Evolutionary conservation across 2,113 vertebrate genomes (phyloP), one percentile per base, ranked within the genome.

Genomic region (Sinocyclocheilus anophthalmus): DNA sequence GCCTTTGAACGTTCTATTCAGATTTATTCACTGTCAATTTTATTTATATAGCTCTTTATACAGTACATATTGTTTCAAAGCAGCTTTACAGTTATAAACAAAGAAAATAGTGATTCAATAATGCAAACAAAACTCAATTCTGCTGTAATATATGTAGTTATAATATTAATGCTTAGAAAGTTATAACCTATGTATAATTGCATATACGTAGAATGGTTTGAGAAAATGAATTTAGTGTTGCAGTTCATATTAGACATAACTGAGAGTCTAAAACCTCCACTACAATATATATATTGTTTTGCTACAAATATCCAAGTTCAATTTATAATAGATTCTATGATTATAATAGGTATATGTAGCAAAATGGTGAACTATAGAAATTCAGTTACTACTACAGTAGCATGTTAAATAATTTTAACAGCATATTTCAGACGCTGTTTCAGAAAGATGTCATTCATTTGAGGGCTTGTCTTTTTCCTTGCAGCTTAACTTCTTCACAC

Each of bases 401-500:
- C 1, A 18, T 73, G 26, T 18, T 83, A 70, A n/a, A 20, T 53
- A n/a, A 33, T 70, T 22, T 11, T 30, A 4, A 48, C 0, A 33
- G 2, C 13, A 12, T 37, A 33, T 72, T 72, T 83, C 18, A 83
- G 26, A 37, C 75, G 8, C 7, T 83, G 3, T 24, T 13, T 37
- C 85, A 88, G 45, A 14, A 10, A 3, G 8, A 81, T 16, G 50
- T 70, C 92, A 90, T 48, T 86, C 18, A 16, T 88, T 53, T 30
- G 57, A 37, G 22, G 70, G 39, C 2, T 76, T 37, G 6, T 76
- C 3, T 42, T 86, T 61, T 84, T 86, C 37, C 16, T 76, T 87
- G 72, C 88, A 88, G 69, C 81, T 90, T 16, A 87, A 86, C 65
- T 88, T 94, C 61, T 90, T 84, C 2, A 87, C 2, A 1, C 89